Percentiles rank a stretch among this genome's conserved stretches.
These are phyloP conservation scores for Aphelenchoides besseyi DNA, from an alignment of 1,140 invertebrate species.

Conservation along the genomic window DNA sequence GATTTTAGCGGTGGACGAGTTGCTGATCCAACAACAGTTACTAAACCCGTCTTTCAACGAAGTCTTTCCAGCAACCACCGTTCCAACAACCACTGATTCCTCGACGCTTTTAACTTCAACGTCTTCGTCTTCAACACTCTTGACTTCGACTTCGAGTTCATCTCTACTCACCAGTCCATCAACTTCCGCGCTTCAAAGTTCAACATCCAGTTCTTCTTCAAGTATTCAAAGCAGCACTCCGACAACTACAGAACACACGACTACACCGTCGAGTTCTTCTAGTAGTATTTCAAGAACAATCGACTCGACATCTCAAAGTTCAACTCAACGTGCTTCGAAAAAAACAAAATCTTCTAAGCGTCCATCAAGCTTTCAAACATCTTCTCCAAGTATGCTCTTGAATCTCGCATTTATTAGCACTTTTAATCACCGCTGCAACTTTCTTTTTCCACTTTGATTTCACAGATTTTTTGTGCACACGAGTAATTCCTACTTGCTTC, in stretches of 20 bases:
- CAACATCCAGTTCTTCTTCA: not conserved
- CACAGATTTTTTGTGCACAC: not conserved
- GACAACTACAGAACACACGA: not conserved
- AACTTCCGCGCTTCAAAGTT: not conserved
- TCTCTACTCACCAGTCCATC: not conserved
- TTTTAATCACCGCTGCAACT: not conserved
- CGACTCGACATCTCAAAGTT: too few species aligned
- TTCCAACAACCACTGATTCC: too few species aligned
- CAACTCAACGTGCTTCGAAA: too few species aligned
- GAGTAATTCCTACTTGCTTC: too few species aligned
- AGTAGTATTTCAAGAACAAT: too few species aligned
- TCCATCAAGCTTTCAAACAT: not conserved
- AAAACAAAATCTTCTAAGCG: too few species aligned
- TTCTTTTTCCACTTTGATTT: not conserved
- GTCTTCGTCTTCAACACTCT: not conserved
- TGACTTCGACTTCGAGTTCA: not conserved
- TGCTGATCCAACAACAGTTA: too few species aligned
- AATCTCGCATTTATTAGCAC: not conserved
- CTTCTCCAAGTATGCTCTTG: not conserved
- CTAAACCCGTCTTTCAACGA: too few species aligned
- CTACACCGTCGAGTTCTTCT: too few species aligned
- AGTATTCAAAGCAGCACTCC: not conserved
- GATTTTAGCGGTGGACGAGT: too few species aligned
- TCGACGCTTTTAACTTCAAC: too few species aligned
- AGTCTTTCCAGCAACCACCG: too few species aligned